Evolutionary conservation across 2,888 invertebrate species (phyloP), one percentile per base, ranked within the genome.

Genomic region (Silvanus unidentatus): DNA sequence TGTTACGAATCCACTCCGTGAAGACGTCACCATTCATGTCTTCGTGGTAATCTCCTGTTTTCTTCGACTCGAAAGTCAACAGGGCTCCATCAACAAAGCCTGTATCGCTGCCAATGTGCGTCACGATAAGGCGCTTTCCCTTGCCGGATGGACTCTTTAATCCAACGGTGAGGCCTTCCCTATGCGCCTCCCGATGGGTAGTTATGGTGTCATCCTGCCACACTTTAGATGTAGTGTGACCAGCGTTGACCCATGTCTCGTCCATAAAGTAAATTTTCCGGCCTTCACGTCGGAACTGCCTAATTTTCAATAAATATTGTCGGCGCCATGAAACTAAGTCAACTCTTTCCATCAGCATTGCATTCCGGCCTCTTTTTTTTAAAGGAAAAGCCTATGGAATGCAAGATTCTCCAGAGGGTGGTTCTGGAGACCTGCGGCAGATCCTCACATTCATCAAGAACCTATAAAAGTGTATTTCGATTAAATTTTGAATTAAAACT

Each of bases 231-330:
- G 2, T 22, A n/a, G 47, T 49, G 32, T 50, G 50, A n/a, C 45
- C 51, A 16, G 40, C 51, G 38, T 53, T 53, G 10, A 50, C 40
- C 50, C 50, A 47, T 5, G 54, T 52, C 39, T 49, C 48, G 36
- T 51, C 54, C 2, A 47, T 12, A 38, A 45, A 50, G 35, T 49
- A 53, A 3, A 48, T 52, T 30, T 27, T 22, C 37, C 47, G 29
- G 8, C 28, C 36, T 39, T 48, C 39, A 9, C 43, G 32, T 2
- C 48, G 22, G 10, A 16, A 42, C 15, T 16, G 14, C 34, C 39
- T 29, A 15, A 49, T 47, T 4, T 12, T 16, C 10, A 28, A 30
- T 14, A 46, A 12, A 41, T 43, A 47, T 9, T 15, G 28, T 2
- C 46, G 12, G 14, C 46, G 37, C 43, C 47, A 47, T 2, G 22